phyloP scores from a whole-genome alignment of 2,797 vertebrate species.

The Trichosurus vulpecula region DNA sequence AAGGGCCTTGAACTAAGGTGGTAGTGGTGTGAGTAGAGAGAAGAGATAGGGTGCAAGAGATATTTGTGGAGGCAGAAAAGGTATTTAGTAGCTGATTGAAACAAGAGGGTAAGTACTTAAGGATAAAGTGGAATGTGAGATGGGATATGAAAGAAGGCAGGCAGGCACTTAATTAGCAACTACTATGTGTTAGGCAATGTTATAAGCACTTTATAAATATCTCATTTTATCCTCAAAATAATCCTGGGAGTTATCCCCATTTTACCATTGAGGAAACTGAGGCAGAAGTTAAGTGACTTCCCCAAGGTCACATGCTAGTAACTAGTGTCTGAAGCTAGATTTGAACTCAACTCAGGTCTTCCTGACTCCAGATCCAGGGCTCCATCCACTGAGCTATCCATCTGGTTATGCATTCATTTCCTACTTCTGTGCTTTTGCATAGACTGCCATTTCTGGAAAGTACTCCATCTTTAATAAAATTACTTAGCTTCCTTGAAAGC shows the following conservation, averaged over 20 bases:
- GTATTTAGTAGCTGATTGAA: neutral
- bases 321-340: neutral
- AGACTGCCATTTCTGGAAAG: neutral
- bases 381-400: neutral
- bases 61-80: neutral
- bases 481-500: neutral
- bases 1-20: neutral
- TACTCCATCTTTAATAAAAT: neutral
- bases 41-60: neutral
- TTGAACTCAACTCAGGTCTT: neutral
- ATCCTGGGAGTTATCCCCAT: neutral
- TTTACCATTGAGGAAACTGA: neutral
- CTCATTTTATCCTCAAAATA: neutral
- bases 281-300: neutral
- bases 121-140: neutral
- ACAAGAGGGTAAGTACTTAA: neutral
- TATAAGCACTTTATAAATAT: neutral
- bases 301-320: neutral
- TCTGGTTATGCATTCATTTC: neutral
- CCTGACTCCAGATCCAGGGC: neutral
- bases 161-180: neutral
- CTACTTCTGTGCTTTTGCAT: neutral
- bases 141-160: neutral
- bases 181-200: neutral
- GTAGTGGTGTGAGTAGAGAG: neutral